Evolutionary conservation across 92 coral and sea anemone species (phyloP), one percentile per base, ranked within the genome.

Genomic region (Phenganax stokvisi): DNA sequence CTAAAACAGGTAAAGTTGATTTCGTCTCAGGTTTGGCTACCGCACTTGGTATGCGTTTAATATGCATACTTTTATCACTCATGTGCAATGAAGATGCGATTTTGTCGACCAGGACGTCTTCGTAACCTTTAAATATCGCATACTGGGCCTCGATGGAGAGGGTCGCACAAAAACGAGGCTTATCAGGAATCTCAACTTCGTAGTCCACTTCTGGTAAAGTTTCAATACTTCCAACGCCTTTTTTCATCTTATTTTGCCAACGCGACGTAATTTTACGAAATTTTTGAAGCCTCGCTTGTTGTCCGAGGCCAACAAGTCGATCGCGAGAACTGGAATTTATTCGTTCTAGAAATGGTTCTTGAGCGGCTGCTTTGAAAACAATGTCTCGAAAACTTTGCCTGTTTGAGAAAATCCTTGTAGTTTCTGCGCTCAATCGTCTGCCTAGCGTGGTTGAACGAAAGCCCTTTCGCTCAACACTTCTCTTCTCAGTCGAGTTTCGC

Each of bases 101-200:
- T 65, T 63, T 64, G 20, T 79, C 61, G 29, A 79, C 83, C 25
- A 79, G 83, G 12, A 54, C 83, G 58, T 79, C 83, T 65, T 79
- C 83, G 37, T 79, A 79, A 12, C 83, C 72, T 62, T 79, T 79
- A 12, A 79, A 79, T 20, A 64, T 62, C 62, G 83, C 83, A 54
- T 79, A 79, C 69, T 79, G 83, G 3, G 83, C 83, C 53, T 79
- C 83, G 9, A 74, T 65, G 10, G 83, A 79, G 12, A 79, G 30
- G 0, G 83, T 79, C 52, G 83, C 83, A 51, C 74, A 79, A 62
- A 79, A 79, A 63, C 83, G 83, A 3, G 83, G 83, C 44, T 79
- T 79, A 17, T 79, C 83, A 10, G 83, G 83, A 16, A 79, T 62
- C 10, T 59, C 74, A 6, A 51, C 28, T 29, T 79, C 83, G n/a